Evolutionary conservation across 1,140 invertebrate genomes (phyloP).

Genomic region (Zaprionus camerounensis): DNA sequence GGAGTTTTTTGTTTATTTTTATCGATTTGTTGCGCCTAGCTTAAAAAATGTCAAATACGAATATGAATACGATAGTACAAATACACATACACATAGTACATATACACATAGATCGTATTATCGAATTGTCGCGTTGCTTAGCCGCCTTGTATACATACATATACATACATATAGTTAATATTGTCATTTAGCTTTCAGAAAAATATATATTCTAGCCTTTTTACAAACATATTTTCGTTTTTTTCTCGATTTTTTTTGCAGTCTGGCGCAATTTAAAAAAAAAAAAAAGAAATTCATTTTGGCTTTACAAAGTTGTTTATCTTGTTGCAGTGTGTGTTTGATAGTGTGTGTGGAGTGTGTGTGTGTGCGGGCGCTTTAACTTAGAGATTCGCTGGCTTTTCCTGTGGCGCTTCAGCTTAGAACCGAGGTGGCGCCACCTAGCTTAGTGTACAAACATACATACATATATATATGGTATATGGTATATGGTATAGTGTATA

Average conservation of each 20-base stretch:
- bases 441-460: conserved; percentile 38
- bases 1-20: conserved; percentile 24
- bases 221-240: conserved; percentile 45
- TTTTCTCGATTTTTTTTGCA: conserved; percentile 38
- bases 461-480: conserved; percentile 37
- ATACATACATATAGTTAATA: conserved; percentile 65
- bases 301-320: conserved; percentile 49
- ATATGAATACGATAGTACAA: conserved; percentile 38
- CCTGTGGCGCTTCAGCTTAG: conserved; percentile 40
- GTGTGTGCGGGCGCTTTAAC: conserved; percentile 16
- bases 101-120: conserved; percentile 22
- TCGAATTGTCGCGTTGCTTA: conserved; percentile 22
- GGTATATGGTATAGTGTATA: conserved; percentile 28
- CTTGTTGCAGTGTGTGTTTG: conserved; percentile 32
- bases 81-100: conserved; percentile 36
- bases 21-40: conserved; percentile 25
- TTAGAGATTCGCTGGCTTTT: conserved; percentile 34
- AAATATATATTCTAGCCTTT: conserved; percentile 76
- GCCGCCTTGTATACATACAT: conserved; percentile 26
- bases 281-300: conserved; percentile 48
- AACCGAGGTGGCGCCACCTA: conserved; percentile 42
- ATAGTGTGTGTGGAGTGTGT: conserved; percentile 30
- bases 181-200: conserved; percentile 80
- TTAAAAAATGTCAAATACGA: conserved; percentile 43
- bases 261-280: conserved; percentile 8